phyloP scores from a whole-genome alignment of 2,888 invertebrate genomes.

The Ectemnius lituratus region DNA sequence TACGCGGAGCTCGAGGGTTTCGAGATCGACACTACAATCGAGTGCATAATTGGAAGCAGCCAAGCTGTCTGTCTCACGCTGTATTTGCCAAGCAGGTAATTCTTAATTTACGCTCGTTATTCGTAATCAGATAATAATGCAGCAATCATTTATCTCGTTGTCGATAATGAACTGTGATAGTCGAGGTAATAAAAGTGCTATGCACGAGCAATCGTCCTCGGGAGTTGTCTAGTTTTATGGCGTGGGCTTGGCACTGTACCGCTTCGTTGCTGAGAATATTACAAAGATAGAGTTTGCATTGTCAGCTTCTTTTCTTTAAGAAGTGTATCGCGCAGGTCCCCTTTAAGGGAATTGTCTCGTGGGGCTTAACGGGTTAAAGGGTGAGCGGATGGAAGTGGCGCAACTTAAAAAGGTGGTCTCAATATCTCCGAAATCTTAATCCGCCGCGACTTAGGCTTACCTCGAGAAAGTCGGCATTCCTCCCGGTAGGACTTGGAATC shows the following conservation, averaged over 20 bases:
- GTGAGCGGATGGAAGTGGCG: background rate
- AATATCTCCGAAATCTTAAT: constrained; percentile 1
- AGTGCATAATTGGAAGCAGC: no score
- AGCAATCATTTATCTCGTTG: background rate
- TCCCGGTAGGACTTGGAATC: background rate
- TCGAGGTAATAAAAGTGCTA: background rate
- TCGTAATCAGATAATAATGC: no score
- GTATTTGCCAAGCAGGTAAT: no score
- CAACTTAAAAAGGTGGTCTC: background rate
- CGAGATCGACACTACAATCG: no score
- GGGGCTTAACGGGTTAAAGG: background rate
- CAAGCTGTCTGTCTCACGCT: no score
- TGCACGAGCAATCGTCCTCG: no score
- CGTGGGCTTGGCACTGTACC: background rate
- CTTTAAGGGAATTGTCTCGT: background rate
- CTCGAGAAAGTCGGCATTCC: background rate
- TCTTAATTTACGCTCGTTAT: no score
- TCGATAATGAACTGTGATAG: background rate
- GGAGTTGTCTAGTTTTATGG: background rate
- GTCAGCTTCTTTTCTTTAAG: background rate
- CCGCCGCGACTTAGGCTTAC: background rate
- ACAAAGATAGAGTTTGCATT: background rate
- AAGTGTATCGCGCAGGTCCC: background rate
- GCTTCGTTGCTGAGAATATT: background rate
- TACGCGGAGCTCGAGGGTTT: no score